Evolutionary conservation across 30 jellyfish, hydroid and myxozoan species (phyloP), one percentile per base, ranked within the genome.

Genomic region (Rhopilema esculentum): DNA sequence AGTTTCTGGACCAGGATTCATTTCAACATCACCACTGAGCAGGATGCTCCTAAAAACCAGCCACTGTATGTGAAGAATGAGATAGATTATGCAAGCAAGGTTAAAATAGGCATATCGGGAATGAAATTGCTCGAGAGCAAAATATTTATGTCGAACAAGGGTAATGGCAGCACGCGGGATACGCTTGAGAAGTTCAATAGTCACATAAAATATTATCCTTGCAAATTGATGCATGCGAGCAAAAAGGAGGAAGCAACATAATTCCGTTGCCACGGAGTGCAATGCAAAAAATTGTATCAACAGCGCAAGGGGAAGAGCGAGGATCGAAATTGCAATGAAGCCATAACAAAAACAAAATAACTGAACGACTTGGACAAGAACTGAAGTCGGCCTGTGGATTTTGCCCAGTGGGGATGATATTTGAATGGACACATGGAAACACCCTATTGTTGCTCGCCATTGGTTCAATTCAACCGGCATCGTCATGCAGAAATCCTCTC

Each of bases 21-120:
- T 69, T 71, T 83, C 92, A 7, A 68, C 87, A 83, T 83, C 92
- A 49, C 86, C 92, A 71, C 87, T 69, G 67, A 83, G 86, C 92
- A 69, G 87, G 50, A 83, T 69, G 24, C 79, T 57, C 91, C 66
- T 70, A 57, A 83, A 83, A 83, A 69, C 86, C 86, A 71, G 79
- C 92, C 82, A 68, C 27, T 83, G 92, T 32, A 75, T 57, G 26
- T 69, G 88, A 49, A 83, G 92, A 20, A 20, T 69, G 92, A 68
- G 24, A 72, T 75, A 69, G 48, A 87, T 57, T 25, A 23, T 71
- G 74, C 92, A 83, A 74, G 77, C 85, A 70, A 71, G 72, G 68
- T 71, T 48, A 83, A 22, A 83, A 83, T 83, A 70, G 53, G 78
- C 68, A 69, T 83, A 50, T 87, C 51, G 62, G 70, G 72, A 83